These are phyloP conservation scores for Diplosoma virens DNA, from an alignment of 23 tunicate genomes.

Conservation along the genomic window DNA sequence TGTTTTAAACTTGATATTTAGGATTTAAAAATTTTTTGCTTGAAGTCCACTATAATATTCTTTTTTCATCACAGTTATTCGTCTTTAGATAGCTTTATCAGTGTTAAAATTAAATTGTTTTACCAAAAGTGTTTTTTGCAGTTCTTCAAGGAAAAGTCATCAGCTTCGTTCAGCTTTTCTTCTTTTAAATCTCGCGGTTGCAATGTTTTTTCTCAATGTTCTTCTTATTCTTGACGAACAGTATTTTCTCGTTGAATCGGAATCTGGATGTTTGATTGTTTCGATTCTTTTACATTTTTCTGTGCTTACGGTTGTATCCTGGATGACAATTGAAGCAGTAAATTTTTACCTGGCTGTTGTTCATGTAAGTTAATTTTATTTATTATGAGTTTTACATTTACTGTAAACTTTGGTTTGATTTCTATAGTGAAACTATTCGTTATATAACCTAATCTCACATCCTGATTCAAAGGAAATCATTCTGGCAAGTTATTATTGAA, in stretches of 20 bases:
- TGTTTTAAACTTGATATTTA: too few species aligned
- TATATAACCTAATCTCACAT: too few species aligned
- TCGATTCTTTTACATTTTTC: constrained; percentile 60
- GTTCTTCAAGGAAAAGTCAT: neutral
- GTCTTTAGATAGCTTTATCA: too few species aligned
- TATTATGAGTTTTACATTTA: too few species aligned
- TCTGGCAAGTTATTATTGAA: too few species aligned
- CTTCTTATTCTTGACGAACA: constrained; percentile 3
- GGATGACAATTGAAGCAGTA: constrained; percentile 81
- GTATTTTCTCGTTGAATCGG: neutral
- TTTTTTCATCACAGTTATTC: too few species aligned
- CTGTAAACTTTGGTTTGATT: too few species aligned
- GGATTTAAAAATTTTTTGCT: too few species aligned
- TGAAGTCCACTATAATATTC: too few species aligned
- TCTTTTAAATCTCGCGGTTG: neutral
- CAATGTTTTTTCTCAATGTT: constrained; percentile 17
- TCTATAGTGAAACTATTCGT: too few species aligned
- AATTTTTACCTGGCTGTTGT: constrained; percentile 71
- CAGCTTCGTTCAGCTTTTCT: constrained; percentile 25
- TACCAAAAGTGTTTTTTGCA: neutral
- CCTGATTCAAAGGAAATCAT: too few species aligned
- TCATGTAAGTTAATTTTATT: constrained; percentile 38
- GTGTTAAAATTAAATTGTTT: neutral
- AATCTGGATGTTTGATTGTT: constrained; percentile 38
- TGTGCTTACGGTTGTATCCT: constrained; percentile 43